A percentile compares a stretch with the other conserved stretches of the same genome.
These are phyloP conservation scores for Psephotus haematonotus DNA, from an alignment of 2,113 vertebrate genomes.

Conservation along the genomic window DNA sequence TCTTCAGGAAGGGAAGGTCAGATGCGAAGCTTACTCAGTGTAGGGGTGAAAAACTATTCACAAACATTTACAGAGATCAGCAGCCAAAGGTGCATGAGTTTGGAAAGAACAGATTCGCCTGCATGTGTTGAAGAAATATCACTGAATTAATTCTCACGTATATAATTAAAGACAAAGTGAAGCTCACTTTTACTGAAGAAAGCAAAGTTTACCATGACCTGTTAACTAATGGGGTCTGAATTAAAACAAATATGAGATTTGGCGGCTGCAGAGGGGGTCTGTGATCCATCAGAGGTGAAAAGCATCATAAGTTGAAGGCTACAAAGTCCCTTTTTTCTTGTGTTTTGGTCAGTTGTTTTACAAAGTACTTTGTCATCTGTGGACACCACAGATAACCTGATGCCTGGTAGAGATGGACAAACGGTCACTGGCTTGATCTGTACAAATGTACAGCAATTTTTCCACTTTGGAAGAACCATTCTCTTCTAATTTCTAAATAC, in stretches of 20 bases:
- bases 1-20: not conserved
- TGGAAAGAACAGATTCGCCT: not conserved
- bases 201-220: not conserved
- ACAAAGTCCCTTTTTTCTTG: not conserved
- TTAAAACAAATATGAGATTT: not conserved
- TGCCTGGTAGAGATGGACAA: not conserved
- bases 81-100: not conserved
- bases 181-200: not conserved
- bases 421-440: not conserved
- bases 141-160: not conserved
- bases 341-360: not conserved
- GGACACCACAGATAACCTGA: not conserved
- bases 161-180: not conserved
- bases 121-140: not conserved
- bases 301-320: not conserved
- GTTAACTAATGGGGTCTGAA: not conserved
- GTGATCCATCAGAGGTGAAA: not conserved
- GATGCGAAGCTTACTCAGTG: not conserved
- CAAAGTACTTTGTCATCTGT: not conserved
- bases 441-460: not conserved
- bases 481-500: constrained; percentile 34
- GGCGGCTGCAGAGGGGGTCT: not conserved
- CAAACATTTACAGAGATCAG: not conserved
- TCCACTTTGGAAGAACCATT: not conserved
- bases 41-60: not conserved